A percentile compares a stretch with the other conserved stretches of the same genome.
phyloP scores from a whole-genome alignment of 2,113 vertebrate species.

The Peromyscus maniculatus region DNA sequence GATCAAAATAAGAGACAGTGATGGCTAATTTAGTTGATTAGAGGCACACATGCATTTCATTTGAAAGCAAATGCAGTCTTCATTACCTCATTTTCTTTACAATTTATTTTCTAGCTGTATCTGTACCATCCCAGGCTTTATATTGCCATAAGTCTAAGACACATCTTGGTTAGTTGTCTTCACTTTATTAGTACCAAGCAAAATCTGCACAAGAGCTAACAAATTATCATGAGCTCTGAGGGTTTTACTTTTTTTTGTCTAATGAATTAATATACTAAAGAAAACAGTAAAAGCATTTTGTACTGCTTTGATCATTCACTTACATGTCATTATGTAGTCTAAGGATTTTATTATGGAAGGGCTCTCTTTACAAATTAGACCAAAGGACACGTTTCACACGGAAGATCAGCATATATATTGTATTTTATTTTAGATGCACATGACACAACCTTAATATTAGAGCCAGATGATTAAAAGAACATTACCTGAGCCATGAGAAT shows the following conservation, averaged over 20 bases:
- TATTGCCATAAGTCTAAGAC: conserved; percentile 76
- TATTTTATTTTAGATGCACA: conserved; percentile 89
- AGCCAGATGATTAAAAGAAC: conserved; percentile 99
- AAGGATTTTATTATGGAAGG: conserved; percentile 88
- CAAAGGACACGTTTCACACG: conserved; percentile 85
- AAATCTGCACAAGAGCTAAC: conserved; percentile 79
- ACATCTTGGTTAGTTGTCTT: conserved; percentile 63
- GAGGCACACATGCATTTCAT: conserved; percentile 76
- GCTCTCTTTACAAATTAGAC: conserved; percentile 91
- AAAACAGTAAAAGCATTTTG: conserved; percentile 87
- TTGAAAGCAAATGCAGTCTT: conserved; percentile 80
- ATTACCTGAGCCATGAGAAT: conserved; percentile 97
- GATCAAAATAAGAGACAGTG: conserved; percentile 84
- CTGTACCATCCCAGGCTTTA: conserved; percentile 70
- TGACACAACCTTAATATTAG: conserved; percentile 93
- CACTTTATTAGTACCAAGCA: conserved; percentile 82
- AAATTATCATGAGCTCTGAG: conserved; percentile 62
- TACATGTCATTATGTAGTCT: conserved; percentile 87
- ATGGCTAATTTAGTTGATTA: conserved; percentile 86
- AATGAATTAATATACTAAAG: conserved; percentile 88
- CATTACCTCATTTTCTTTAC: conserved; percentile 3
- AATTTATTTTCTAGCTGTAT: conserved; percentile 67
- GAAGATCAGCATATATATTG: conserved; percentile 89
- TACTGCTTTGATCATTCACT: conserved; percentile 87
- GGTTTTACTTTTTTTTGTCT: conserved; percentile 55